Base-by-base conservation (phyloP, 2,113 vertebrate genomes). In the Gymnogyps californianus region DNA sequence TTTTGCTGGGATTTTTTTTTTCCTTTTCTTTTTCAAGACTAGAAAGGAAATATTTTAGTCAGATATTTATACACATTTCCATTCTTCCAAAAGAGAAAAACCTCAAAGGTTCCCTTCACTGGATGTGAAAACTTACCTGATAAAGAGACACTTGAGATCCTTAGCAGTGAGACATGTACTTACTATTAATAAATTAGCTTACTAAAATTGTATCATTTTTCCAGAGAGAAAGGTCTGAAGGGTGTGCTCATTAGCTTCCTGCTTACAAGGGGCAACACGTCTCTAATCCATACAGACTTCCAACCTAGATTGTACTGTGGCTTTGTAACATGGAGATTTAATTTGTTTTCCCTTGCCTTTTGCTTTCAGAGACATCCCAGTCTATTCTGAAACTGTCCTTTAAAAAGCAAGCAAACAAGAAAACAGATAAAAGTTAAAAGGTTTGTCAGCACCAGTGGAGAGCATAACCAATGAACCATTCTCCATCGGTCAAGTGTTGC, bases 1-100 rank as follows among this genome's bases (percentile, higher is more conserved):
- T 26, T 92, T 93, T 94, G 70, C 10, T 57, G 75, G 52, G 36
- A 44, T 7, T 40, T 71, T 38, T 38, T 38, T 65, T 87, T 46
- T 4, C 1, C 1, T 11, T 32, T 34, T 44, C 16, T 70, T 36
- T 79, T 54, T 1, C 11, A 46, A 74, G 51, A 28, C 54, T 74
- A 75, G 36, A 88, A 92, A 84, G 58, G 84, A 89, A 92, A 72
- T 71, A 91, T 87, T 93, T 85, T 34, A 85, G 49, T 52, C 64
- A 77, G 51, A 26, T 80, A 89, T 95, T 94, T 83, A 66, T 52
- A 82, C 36, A 76, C 3, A 2, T 90, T 95, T 97, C 44, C 67
- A 64, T 97, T 96, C 71, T 96, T 80, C 31, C 16, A 32, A 67
- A 95, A 93, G 83, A 78, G 36, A 46, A 82, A 95, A 94, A 72